phyloP scores from a whole-genome alignment of 2,888 invertebrate genomes.

The Athripsodes cinereus region DNA sequence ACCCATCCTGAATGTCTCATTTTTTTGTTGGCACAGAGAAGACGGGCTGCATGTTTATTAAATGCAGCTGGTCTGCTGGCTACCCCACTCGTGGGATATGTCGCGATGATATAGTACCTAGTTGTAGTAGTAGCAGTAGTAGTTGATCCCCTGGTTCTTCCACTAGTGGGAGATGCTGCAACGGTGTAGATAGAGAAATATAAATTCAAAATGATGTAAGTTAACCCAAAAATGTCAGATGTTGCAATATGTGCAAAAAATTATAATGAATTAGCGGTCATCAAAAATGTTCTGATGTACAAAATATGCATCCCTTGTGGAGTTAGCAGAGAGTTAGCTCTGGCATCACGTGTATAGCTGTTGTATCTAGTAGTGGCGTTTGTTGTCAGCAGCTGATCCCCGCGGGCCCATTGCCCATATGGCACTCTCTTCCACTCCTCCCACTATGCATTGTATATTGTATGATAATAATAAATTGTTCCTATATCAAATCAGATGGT shows the following conservation, averaged over 20 bases:
- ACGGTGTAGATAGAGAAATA: too few species aligned
- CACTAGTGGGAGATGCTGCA: too few species aligned
- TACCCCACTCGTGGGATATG: too few species aligned
- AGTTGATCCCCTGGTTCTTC: too few species aligned
- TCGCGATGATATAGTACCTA: too few species aligned
- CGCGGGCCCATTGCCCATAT: conserved; percentile 2
- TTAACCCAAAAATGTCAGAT: not conserved
- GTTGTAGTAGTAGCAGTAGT: too few species aligned
- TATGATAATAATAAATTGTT: not conserved
- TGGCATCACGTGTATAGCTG: not conserved
- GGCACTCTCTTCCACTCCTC: not conserved
- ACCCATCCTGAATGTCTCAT: too few species aligned
- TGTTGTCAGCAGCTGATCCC: not conserved
- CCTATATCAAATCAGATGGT: not conserved
- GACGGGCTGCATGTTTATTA: too few species aligned
- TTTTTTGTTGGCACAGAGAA: too few species aligned
- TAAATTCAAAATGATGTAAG: too few species aligned
- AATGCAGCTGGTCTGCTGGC: too few species aligned
- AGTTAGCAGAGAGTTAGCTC: not conserved
- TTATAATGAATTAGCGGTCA: not conserved
- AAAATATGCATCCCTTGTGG: not conserved
- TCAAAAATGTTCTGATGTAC: too few species aligned
- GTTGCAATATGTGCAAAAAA: not conserved
- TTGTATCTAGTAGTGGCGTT: not conserved
- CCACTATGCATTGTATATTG: not conserved